Conservation (phyloP, 2,888 invertebrate species). For the Electrophaes corylata region DNA sequence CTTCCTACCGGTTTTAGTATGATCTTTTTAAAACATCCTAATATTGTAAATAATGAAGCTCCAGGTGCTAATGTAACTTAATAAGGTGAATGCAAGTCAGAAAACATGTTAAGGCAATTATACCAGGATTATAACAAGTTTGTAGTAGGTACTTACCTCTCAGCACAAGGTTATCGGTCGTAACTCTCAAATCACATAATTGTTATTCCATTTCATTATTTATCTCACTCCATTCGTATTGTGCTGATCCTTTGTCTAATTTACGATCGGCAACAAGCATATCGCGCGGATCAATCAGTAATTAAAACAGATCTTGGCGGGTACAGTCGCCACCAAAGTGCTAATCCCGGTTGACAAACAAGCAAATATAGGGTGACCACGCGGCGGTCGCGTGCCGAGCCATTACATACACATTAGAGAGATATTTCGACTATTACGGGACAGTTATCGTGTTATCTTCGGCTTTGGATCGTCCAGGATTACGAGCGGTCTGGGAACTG, state of each 20-base stretch:
- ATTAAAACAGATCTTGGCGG: constrained; percentile 58
- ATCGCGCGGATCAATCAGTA: constrained; percentile 74
- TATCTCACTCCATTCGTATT: constrained; percentile 38
- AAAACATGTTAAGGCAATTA: too few species aligned
- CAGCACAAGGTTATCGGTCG: background rate
- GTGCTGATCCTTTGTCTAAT: constrained; percentile 67
- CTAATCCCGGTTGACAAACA: constrained; percentile 78
- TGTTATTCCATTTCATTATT: constrained; percentile 44
- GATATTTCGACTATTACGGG: constrained; percentile 73
- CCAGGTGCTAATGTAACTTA: too few species aligned
- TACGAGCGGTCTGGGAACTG: constrained; percentile 64
- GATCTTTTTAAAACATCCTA: too few species aligned
- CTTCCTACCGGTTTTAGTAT: too few species aligned
- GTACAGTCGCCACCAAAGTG: constrained; percentile 69
- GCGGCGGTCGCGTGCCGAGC: constrained; percentile 64
- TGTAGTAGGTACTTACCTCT: too few species aligned
- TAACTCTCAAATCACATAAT: constrained; percentile 24
- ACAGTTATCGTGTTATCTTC: constrained; percentile 77
- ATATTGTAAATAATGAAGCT: too few species aligned
- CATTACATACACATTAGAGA: constrained; percentile 75
- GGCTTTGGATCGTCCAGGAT: constrained; percentile 65
- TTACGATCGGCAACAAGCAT: constrained; percentile 61
- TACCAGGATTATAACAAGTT: too few species aligned
- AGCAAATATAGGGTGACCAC: constrained; percentile 51
- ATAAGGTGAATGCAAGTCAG: too few species aligned